Conservation (phyloP, 1,140 invertebrate species). For the Teleopsis dalmanni region DNA sequence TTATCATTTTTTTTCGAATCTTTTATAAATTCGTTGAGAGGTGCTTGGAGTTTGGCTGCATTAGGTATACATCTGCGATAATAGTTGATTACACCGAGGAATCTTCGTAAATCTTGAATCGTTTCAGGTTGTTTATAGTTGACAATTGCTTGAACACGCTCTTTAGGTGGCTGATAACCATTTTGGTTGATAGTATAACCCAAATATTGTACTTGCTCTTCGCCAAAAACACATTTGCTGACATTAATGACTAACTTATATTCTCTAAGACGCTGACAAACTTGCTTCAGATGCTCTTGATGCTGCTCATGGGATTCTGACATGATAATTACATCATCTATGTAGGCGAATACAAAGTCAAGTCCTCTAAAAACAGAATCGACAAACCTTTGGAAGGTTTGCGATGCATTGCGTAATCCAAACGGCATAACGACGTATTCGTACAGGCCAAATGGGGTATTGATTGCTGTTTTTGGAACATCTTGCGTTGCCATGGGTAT, state of each 20-base stretch:
- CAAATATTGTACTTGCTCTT: conserved; percentile 18
- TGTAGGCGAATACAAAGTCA: conserved; percentile 5
- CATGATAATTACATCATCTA: conserved; percentile 4
- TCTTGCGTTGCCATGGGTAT: neutral
- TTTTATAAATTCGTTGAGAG: conserved; percentile 17
- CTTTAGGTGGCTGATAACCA: neutral
- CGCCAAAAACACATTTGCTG: conserved; percentile 29
- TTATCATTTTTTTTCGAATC: conserved; percentile 24
- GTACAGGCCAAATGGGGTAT: conserved; percentile 7
- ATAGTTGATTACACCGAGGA: conserved; percentile 44
- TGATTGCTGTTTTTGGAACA: conserved; percentile 1
- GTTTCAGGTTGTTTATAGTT: conserved; percentile 3
- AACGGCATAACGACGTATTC: conserved; percentile 11
- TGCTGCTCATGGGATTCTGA: neutral
- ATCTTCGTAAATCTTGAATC: conserved; percentile 24
- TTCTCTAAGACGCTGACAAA: neutral
- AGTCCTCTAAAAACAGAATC: neutral
- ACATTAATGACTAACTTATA: conserved; percentile 20
- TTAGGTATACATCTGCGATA: conserved; percentile 30
- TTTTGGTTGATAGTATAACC: conserved; percentile 15
- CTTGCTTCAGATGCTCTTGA: neutral
- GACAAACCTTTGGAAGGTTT: conserved; percentile 10
- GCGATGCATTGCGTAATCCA: conserved; percentile 11
- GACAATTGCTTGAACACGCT: conserved; percentile 7
- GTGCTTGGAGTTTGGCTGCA: conserved; percentile 20